Evolutionary conservation across 2,888 invertebrate species (phyloP).

Genomic region (Synergus gifuensis): DNA sequence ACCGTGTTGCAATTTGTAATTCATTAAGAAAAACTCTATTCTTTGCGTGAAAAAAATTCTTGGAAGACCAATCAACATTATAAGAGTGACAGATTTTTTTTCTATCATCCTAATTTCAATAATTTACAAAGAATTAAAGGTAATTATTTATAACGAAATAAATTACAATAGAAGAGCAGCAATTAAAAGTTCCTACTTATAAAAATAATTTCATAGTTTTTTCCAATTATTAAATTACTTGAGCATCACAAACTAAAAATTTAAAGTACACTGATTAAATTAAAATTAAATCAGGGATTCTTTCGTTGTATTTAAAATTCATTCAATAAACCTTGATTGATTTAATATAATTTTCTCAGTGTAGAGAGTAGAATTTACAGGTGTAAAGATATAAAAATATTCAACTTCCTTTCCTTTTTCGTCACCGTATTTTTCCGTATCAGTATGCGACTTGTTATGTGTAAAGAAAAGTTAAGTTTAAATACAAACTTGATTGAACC

Average conservation of each 20-base stretch:
- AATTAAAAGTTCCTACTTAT: not conserved
- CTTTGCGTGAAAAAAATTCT: not conserved
- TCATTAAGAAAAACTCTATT: not conserved
- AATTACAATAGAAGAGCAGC: not conserved
- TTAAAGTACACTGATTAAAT: not conserved
- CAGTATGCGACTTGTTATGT: not conserved
- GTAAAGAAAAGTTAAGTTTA: not conserved
- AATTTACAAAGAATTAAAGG: not conserved
- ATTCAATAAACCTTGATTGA: not conserved
- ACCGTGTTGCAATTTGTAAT: not conserved
- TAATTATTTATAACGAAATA: not conserved
- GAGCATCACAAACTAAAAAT: slow-evolving; percentile 1
- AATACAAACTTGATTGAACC: not conserved
- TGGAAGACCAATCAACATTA: not conserved
- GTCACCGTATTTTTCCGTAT: not conserved
- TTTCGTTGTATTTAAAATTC: not conserved
- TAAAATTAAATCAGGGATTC: not conserved
- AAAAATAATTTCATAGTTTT: not conserved
- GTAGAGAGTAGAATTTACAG: slow-evolving; percentile 6
- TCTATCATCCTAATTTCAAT: not conserved
- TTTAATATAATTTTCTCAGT: not conserved
- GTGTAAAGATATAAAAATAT: slow-evolving; percentile 1
- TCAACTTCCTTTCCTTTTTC: not conserved
- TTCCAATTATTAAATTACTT: slow-evolving; percentile 15
- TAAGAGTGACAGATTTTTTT: not conserved